Base-by-base conservation (phyloP, 2,888 invertebrate species). In the Ceratothoa steindachneri region DNA sequence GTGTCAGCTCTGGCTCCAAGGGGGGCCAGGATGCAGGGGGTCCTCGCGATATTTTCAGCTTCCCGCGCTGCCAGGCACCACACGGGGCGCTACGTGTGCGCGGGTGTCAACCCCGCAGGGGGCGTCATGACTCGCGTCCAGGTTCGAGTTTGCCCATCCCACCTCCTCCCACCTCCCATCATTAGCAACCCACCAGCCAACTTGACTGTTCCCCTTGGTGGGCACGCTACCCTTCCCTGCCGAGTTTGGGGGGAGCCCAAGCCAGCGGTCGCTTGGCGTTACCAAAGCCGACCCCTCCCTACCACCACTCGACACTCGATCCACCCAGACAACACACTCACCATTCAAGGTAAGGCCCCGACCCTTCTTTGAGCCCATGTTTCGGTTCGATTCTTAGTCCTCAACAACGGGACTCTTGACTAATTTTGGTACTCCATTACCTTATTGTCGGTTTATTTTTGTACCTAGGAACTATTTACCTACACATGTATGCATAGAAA, bases 91-190 rank as follows among this genome's bases (percentile, higher is more conserved):
- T 77, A 77, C 66, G 70, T 77, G 15, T 77, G 77, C 30, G 77
- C 74, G 4, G 77, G 71, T 2, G 77, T 77, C 24, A 77, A 77
- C 74, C 30, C 69, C 12, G 77, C 77, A 12, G 77, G 77, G 12
- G 77, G 77, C 27, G 77, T 77, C 30, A 77, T 77, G 77, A 77
- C 77, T 15, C 51, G 75, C 1, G 74, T 77, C 28, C 66, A 53
- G 5, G 77, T 77, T 19, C 12, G 72, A 31, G 74, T 77, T 5
- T 66, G 75, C 2, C 77, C 77, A 28, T 29, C 77, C 69, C 77
- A 74, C 30, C 67, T 77, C 15, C 71, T 75, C 5, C 77, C 77
- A 2, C 77, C 77, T 15, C 77, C 77, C 51, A 77, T 77, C 30
- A 74, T 77, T 60, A 31, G 74, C 51, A 72, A 74, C 24, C 69